Base-by-base conservation (phyloP, 2,113 vertebrate genomes). In the Elgaria multicarinata region DNA sequence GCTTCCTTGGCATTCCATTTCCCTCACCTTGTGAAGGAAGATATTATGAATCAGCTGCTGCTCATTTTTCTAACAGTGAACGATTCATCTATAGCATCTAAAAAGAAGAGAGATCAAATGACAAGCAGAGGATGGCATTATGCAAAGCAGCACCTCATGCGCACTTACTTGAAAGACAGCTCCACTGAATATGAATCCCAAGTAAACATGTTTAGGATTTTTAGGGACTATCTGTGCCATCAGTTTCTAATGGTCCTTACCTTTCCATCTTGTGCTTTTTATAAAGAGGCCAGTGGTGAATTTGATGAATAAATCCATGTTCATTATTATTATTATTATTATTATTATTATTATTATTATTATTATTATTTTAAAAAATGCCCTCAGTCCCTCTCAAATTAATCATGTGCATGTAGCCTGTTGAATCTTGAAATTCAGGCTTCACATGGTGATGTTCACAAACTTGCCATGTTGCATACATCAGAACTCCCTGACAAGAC, bases 51-150 rank as follows among this genome's bases (percentile, higher is more conserved):
- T 93, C 90, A 80, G 20, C 85, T 91, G 0, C 0, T 0, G 87
- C 86, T 79, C 86, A 69, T 85, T 88, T 9, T 86, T 91, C 85
- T 74, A 46, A 9, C 72, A 2, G 9, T 0, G 4, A 83, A 80
- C 91, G 58, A 94, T 88, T 85, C 75, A 92, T 83, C 92, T 36
- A 3, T 6, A 22, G 55, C 50, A 64, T 53, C 92, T 62, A 2
- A 36, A n/a, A 87, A 36, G 83, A 93, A 88, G 31, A 90, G 82
- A 86, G 92, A 91, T 36, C 87, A 92, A 93, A 83, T 55, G 53
- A 50, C 44, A 87, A 91, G 28, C 87, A 55, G 86, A 91, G 12
- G 76, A 83, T 89, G 94, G 93, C 42, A 53, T 50, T 53, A 55
- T 87, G 36, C 26, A 44, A 82, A 88, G 82, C 46, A 69, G 16